A percentile compares a stretch with the other conserved stretches of the same genome.
These are phyloP conservation scores for Egretta garzetta DNA, from an alignment of 2,113 vertebrate species.

Conservation along the genomic window DNA sequence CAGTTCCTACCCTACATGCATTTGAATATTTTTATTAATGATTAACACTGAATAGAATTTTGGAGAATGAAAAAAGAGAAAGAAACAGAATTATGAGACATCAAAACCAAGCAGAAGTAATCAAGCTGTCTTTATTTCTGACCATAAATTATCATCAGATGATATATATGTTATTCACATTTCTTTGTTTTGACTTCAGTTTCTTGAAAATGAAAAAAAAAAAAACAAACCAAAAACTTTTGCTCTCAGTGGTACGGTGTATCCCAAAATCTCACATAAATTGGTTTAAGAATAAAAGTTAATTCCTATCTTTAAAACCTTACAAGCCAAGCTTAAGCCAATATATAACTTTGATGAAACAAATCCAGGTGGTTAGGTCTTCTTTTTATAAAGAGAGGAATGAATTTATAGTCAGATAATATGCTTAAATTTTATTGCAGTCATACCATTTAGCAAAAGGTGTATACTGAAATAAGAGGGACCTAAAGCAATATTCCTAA, in stretches of 20 bases:
- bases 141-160: not conserved
- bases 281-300: not conserved
- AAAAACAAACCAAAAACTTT: not conserved
- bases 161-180: not conserved
- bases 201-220: not conserved
- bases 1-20: not conserved
- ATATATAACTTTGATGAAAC: not conserved
- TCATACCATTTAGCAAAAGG: not conserved
- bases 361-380: not conserved
- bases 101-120: not conserved
- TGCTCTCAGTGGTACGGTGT: not conserved
- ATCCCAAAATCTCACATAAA: not conserved
- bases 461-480: not conserved
- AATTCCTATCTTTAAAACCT: not conserved
- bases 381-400: not conserved
- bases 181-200: not conserved
- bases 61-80: not conserved
- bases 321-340: not conserved
- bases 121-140: not conserved
- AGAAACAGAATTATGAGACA: not conserved
- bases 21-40: not conserved
- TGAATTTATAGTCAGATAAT: not conserved
- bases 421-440: not conserved
- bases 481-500: not conserved
- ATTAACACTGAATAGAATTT: not conserved